Percentiles rank a stretch among this genome's conserved stretches.
Conservation (phyloP, 92 coral and sea anemone species). For the Phenganax stokvisi region DNA sequence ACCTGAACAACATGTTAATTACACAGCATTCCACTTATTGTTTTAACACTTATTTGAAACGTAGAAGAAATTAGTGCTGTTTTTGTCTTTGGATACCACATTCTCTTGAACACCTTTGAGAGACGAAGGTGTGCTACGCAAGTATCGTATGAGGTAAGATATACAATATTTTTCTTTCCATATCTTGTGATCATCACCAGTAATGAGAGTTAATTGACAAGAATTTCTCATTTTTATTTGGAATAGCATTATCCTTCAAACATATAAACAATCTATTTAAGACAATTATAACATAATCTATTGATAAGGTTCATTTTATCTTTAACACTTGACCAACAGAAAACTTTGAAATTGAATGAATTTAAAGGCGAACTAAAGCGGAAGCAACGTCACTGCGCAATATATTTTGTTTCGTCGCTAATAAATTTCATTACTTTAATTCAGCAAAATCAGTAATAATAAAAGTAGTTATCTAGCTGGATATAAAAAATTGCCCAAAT, state of each 20-base stretch:
- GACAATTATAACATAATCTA: conserved; percentile 6
- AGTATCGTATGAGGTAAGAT: conserved; percentile 13
- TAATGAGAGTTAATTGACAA: conserved; percentile 4
- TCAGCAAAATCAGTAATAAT: neutral
- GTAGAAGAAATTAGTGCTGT: conserved; percentile 14
- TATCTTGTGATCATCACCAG: neutral
- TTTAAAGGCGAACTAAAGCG: neutral
- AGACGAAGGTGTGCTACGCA: neutral
- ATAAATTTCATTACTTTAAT: conserved; percentile 2
- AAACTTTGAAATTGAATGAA: neutral
- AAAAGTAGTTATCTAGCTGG: neutral
- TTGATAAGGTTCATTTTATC: neutral
- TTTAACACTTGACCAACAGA: neutral
- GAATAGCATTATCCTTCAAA: conserved; percentile 40
- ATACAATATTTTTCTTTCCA: neutral
- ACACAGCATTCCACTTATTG: conserved; percentile 37
- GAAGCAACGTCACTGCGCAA: neutral
- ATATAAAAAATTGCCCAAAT: neutral
- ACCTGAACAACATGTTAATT: conserved; percentile 40
- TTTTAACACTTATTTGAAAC: conserved; percentile 35
- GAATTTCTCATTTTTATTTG: conserved; percentile 27
- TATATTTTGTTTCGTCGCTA: conserved; percentile 8
- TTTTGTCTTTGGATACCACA: neutral
- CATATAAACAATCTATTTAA: conserved; percentile 26
- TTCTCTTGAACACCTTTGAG: neutral